Conservation (phyloP, 2,888 invertebrate genomes). For the Aleiodes leptofemur region DNA sequence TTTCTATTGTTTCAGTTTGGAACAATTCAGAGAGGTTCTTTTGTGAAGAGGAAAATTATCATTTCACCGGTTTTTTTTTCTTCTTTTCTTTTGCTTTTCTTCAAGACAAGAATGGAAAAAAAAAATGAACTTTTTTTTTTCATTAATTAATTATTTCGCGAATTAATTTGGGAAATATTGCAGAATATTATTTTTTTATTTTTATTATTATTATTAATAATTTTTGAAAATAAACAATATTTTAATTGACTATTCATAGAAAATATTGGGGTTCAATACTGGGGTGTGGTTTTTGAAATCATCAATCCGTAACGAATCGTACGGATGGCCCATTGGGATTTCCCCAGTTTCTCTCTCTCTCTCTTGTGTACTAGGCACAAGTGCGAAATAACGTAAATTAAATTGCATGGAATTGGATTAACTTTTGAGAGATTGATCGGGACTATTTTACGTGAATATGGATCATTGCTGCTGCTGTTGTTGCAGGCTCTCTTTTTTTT, state of each 20-base stretch:
- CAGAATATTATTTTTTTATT: slow-evolving; percentile 10
- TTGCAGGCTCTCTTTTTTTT: too few species aligned
- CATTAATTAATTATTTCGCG: not conserved
- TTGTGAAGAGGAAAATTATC: too few species aligned
- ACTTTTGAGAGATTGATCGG: slow-evolving; percentile 55
- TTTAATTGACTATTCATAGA: slow-evolving; percentile 27
- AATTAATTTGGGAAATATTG: not conserved
- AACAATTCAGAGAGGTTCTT: too few species aligned
- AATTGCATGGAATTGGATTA: slow-evolving; percentile 43
- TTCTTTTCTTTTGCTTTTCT: too few species aligned
- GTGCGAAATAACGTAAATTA: slow-evolving; percentile 37
- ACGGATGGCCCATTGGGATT: slow-evolving; percentile 25
- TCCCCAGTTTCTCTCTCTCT: too few species aligned
- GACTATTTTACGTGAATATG: slow-evolving; percentile 7
- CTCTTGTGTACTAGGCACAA: not conserved
- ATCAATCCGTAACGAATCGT: slow-evolving; percentile 29
- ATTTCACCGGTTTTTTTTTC: not conserved
- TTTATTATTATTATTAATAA: not conserved
- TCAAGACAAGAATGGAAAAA: not conserved
- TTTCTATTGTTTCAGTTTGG: not conserved
- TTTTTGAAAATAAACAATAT: slow-evolving; percentile 6
- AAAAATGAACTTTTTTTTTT: not conserved
- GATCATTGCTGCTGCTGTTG: not conserved
- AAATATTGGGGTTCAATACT: slow-evolving; percentile 22
- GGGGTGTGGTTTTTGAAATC: slow-evolving; percentile 17